phyloP scores from a whole-genome alignment of 2,797 vertebrate species.

The Gastrophryne carolinensis region DNA sequence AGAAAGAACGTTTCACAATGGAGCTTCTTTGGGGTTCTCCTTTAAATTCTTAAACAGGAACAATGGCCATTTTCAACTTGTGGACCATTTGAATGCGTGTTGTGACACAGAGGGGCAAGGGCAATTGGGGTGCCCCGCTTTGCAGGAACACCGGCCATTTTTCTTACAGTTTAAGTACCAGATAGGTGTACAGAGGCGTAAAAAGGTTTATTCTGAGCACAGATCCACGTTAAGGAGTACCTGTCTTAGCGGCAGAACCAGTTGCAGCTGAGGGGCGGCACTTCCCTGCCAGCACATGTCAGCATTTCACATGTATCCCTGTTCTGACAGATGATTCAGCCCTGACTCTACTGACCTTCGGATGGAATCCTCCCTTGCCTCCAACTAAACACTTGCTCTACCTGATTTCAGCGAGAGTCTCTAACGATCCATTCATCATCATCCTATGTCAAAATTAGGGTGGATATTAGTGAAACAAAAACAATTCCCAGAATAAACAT shows the following conservation, averaged over 20 bases:
- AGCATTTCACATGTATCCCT: constrained; percentile 5
- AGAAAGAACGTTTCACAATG: too few species aligned
- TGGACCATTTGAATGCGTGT: too few species aligned
- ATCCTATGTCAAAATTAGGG: neutral
- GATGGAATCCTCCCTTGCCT: constrained; percentile 2
- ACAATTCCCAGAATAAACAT: neutral
- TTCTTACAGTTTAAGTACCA: too few species aligned
- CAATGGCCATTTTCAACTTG: too few species aligned
- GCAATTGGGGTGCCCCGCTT: too few species aligned
- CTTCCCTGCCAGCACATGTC: neutral
- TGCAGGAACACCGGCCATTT: too few species aligned
- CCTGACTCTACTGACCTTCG: constrained; percentile 9
- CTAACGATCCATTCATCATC: neutral
- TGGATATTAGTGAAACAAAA: neutral
- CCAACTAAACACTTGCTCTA: neutral
- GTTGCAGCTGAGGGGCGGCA: neutral
- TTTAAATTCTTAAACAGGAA: too few species aligned
- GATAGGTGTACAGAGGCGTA: too few species aligned
- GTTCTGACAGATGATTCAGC: neutral
- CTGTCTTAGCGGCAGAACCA: neutral
- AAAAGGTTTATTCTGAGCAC: too few species aligned
- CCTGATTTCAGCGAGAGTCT: neutral
- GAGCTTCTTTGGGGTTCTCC: too few species aligned
- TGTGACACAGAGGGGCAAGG: too few species aligned
- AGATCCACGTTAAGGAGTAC: neutral